Percentiles rank a stretch among this genome's conserved stretches.
Conservation (phyloP, 2,888 invertebrate species). For the Nomada fabriciana region DNA sequence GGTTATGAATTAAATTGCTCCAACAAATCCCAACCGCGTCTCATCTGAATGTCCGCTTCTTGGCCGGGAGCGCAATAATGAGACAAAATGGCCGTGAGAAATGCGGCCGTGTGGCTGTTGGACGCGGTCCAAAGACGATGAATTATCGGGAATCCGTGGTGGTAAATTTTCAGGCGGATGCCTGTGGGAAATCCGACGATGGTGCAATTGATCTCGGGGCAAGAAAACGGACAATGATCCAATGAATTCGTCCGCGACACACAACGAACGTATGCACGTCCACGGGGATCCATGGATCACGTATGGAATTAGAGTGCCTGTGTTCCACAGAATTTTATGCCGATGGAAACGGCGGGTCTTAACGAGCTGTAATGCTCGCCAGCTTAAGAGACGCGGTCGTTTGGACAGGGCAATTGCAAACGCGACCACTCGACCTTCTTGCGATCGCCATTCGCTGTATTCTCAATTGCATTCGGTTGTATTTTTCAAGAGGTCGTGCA, state of each 20-base stretch:
- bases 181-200: constrained; percentile 33
- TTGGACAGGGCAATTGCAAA: constrained; percentile 17
- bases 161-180: constrained; percentile 55
- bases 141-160: constrained; percentile 65
- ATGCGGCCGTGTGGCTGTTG: constrained; percentile 61
- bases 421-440: neutral
- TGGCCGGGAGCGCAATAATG: constrained; percentile 59
- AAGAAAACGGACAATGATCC: constrained; percentile 44
- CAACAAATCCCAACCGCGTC: neutral
- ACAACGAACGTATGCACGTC: neutral
- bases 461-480: neutral
- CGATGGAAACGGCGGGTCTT: constrained; percentile 12
- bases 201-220: constrained; percentile 48
- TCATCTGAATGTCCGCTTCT: constrained; percentile 23
- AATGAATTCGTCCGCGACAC: constrained; percentile 20
- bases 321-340: constrained; percentile 26
- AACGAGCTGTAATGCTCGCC: constrained; percentile 13
- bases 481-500: neutral
- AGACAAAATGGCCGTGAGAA: constrained; percentile 63
- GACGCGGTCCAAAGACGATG: constrained; percentile 59
- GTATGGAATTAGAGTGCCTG: constrained; percentile 20
- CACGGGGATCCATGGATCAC: neutral
- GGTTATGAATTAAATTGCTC: constrained; percentile 3
- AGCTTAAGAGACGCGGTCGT: constrained; percentile 18
- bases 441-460: neutral